Base-by-base conservation (phyloP, 2,797 vertebrate species). In the Molossus alvarezi region DNA sequence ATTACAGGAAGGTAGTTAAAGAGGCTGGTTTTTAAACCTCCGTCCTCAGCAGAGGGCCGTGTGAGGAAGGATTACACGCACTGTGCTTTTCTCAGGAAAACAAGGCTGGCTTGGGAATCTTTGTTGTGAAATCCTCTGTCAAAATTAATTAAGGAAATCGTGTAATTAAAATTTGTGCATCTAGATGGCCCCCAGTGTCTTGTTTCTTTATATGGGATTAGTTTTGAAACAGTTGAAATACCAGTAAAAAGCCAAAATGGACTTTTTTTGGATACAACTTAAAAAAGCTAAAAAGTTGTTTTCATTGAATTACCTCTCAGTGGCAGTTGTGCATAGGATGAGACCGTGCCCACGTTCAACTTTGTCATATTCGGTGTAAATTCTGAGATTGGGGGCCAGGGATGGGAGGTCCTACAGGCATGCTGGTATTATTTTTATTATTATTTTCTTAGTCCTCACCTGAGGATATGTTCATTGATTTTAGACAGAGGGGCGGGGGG, bases 81-180 rank as follows among this genome's bases (percentile, higher is more conserved):
- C 33, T 27, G 0, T 62, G 72, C 21, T 96, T 95, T 97, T 86
- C 95, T 94, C 37, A 83, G 48, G 25, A 81, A 81, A 94, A 77
- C 27, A 82, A 51, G 60, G 77, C 95, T 96, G 95, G 62, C 85
- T 95, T 87, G 92, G 97, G 95, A 95, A 95, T 96, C 85, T 95
- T 97, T 97, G 73, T 96, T 98, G 97, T 97, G 91, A 98, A 98
- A 98, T 87, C 94, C 94, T 91, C 90, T 84, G 93, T 97, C 97
- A 97, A 97, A 98, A 98, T 97, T 98, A 98, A 98, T 98, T 98
- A 98, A 95, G 96, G 94, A 94, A 97, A 96, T 97, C 95, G 69
- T 97, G 93, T 98, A 98, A 98, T 98, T 98, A 97, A 86, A 97
- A 96, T 95, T 91, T 97, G 97, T 97, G 94, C 92, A 96, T 98